These are phyloP conservation scores for Zeugodacus cucurbitae DNA, from an alignment of 1,140 invertebrate species.

Conservation along the genomic window DNA sequence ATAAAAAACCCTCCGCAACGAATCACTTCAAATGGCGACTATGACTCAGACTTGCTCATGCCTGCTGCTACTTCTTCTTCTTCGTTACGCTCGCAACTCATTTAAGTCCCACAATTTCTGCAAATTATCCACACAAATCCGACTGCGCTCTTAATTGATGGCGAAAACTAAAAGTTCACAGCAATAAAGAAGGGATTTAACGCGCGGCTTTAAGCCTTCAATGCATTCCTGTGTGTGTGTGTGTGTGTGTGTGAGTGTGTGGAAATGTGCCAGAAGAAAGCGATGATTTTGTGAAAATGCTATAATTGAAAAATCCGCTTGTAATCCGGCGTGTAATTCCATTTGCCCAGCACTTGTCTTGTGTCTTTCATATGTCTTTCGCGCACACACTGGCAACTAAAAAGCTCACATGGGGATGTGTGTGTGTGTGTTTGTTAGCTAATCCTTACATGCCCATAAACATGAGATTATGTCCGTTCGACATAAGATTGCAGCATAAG, in stretches of 20 bases:
- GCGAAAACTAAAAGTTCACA: not conserved
- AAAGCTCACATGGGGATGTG: not conserved
- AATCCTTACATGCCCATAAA: constrained; percentile 33
- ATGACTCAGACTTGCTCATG: too few relatives aligned
- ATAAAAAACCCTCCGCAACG: too few relatives aligned
- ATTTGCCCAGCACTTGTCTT: constrained; percentile 26
- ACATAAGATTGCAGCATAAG: constrained; percentile 35
- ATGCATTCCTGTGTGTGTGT: not conserved
- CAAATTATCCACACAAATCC: constrained; percentile 5
- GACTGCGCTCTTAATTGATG: constrained; percentile 7
- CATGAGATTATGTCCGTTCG: constrained; percentile 31
- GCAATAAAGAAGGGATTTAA: not conserved
- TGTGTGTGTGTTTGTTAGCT: not conserved
- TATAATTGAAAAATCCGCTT: constrained; percentile 39
- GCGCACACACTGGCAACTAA: not conserved
- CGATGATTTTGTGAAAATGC: constrained; percentile 27
- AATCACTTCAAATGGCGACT: too few relatives aligned
- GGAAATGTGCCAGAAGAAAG: not conserved
- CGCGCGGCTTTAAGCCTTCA: not conserved
- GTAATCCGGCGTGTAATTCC: constrained; percentile 24
- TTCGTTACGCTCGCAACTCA: not conserved
- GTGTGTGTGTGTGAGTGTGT: not conserved
- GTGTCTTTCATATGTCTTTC: not conserved
- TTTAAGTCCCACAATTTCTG: not conserved
- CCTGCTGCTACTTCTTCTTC: too few relatives aligned